These are phyloP conservation scores for Nycticebus coucang DNA, from an alignment of 2,113 vertebrate species.

Conservation along the genomic window DNA sequence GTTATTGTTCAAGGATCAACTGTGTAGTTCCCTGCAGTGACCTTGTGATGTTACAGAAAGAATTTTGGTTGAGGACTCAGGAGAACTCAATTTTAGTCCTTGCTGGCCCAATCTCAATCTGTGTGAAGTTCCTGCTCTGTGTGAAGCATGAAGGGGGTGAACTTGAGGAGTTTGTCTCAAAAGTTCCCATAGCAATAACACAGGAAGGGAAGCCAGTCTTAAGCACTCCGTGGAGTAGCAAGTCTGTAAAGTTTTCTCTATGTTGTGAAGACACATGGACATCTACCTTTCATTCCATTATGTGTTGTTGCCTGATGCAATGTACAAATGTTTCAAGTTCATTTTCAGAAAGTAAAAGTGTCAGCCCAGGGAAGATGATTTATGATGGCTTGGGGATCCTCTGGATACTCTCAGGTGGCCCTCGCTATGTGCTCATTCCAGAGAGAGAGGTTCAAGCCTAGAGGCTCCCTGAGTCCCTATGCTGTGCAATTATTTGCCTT, in stretches of 20 bases:
- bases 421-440: not conserved
- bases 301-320: not conserved
- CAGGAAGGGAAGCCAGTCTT: not conserved
- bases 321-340: not conserved
- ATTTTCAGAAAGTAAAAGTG: not conserved
- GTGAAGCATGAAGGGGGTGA: not conserved
- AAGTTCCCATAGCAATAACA: not conserved
- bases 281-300: not conserved
- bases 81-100: not conserved
- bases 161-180: not conserved
- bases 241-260: not conserved
- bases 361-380: not conserved
- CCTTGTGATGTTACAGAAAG: not conserved
- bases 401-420: not conserved
- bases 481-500: constrained; percentile 1
- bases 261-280: not conserved
- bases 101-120: not conserved
- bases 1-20: not conserved
- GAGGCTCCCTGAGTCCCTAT: not conserved
- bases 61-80: not conserved
- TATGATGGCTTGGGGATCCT: not conserved
- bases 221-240: not conserved
- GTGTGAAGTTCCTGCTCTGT: not conserved
- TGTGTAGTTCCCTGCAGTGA: not conserved
- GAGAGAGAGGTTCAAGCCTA: not conserved